These are phyloP conservation scores for Masnerella sp. DNA, from an alignment of 2,888 invertebrate species.

Conservation along the genomic window DNA sequence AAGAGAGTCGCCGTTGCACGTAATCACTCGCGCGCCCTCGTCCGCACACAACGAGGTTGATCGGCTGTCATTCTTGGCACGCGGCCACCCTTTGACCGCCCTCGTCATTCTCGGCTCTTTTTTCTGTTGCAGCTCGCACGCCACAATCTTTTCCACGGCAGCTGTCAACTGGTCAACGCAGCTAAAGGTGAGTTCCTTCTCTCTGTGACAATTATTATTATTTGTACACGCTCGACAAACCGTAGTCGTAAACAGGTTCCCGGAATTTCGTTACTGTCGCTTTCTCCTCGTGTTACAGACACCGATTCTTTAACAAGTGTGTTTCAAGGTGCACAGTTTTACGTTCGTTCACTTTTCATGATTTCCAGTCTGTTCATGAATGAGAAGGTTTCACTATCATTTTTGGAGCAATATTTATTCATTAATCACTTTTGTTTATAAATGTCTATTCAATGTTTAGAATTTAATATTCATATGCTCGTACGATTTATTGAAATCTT, in stretches of 20 bases:
- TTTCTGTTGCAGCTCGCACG: conserved; percentile 68
- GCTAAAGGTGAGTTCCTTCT: conserved; percentile 67
- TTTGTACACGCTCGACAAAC: not conserved
- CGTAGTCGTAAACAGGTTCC: conserved; percentile 1
- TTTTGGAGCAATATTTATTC: too few relatives aligned
- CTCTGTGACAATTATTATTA: too few relatives aligned
- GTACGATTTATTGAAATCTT: too few relatives aligned
- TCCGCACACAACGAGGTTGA: conserved; percentile 25
- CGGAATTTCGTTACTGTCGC: conserved; percentile 13
- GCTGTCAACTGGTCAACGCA: conserved; percentile 60
- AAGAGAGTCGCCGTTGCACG: too few relatives aligned
- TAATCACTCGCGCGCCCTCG: conserved; percentile 6
- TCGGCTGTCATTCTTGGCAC: conserved; percentile 34
- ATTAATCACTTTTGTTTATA: too few relatives aligned
- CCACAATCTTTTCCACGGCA: conserved; percentile 63
- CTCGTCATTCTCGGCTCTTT: conserved; percentile 4
- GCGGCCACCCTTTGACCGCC: conserved; percentile 8
- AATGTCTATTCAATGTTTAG: too few relatives aligned
- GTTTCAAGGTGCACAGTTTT: not conserved
- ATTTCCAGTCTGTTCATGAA: not conserved
- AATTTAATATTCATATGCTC: too few relatives aligned
- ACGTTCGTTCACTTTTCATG: too few relatives aligned
- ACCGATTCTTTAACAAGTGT: not conserved
- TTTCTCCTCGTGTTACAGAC: conserved; percentile 33
- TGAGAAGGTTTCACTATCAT: too few relatives aligned